Base-by-base conservation (phyloP, 2,113 vertebrate genomes). In the Myrmophylax atrothorax region DNA sequence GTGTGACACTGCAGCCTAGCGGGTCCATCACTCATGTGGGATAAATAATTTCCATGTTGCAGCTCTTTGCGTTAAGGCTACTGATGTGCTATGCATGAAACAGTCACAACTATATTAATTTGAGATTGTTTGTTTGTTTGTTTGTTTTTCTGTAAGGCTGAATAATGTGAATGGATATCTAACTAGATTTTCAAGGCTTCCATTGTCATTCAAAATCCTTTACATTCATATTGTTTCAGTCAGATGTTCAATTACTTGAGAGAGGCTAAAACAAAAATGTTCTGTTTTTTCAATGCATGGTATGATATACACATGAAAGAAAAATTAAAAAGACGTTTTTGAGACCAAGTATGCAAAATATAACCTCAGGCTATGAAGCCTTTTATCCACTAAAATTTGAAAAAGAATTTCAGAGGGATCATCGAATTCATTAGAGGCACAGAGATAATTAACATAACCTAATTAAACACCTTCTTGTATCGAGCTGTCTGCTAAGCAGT, bases 241-340 rank as follows among this genome's bases (percentile, higher is more conserved):
- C 82, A 70, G 70, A 31, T 38, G 49, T 72, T 93, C 11, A 17
- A 37, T 89, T 89, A 87, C 13, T 46, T 53, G 31, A 75, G 47
- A 91, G 68, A 68, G 67, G 33, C 70, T 80, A 50, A 86, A 77
- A 23, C 52, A 70, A 49, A 35, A 77, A 90, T 56, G 28, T 16
- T 73, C 66, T 78, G 40, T 24, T 49, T 84, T 31, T 93, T 12
- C 92, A 91, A 78, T 1, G 7, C 1, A 4, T 25, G 3, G 33
- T 79, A 84, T 40, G 44, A 52, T 79, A 78, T 19, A 86, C 6
- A 89, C 38, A 87, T n/a, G 56, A 94, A 93, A 63, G 64, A 93
- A 87, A 94, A 97, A 90, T 75, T 68, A 60, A 72, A 82, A 62
- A 85, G 35, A 90, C 33, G 66, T 23, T 80, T 90, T 68, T 80